Evolutionary conservation across 1,140 invertebrate genomes (phyloP).

Genomic region (Popillia japonica): DNA sequence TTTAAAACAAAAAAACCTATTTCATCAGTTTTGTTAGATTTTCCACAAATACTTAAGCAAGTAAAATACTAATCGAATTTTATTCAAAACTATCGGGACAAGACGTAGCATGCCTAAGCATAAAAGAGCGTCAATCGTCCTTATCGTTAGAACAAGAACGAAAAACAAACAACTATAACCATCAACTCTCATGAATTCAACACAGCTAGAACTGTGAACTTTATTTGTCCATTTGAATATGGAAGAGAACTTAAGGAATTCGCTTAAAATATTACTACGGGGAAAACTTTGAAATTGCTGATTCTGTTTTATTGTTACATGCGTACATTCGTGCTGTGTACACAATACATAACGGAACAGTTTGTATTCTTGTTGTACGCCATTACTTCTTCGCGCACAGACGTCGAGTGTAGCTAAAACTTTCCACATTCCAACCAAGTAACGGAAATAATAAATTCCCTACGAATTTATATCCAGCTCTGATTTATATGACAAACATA

Average conservation of each 20-base stretch:
- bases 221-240: conserved; percentile 3
- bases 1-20: too few relatives aligned
- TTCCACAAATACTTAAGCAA: too few relatives aligned
- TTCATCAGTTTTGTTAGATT: too few relatives aligned
- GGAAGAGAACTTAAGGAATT: background rate
- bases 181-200: too few relatives aligned
- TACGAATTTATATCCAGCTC: background rate
- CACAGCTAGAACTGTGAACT: background rate
- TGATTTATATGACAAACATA: conserved; percentile 19
- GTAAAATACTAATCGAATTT: too few relatives aligned
- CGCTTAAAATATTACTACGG: background rate
- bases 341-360: background rate
- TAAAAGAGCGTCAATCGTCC: too few relatives aligned
- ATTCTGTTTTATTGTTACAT: conserved; percentile 2
- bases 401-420: background rate
- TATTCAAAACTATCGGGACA: too few relatives aligned
- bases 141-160: too few relatives aligned
- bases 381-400: background rate
- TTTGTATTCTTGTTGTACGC: background rate
- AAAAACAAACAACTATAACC: too few relatives aligned
- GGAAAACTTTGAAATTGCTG: conserved; percentile 6
- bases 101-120: too few relatives aligned
- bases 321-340: background rate
- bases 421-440: background rate
- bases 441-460: background rate